Percentiles rank a stretch among this genome's conserved stretches.
Conservation (phyloP, 2,797 vertebrate species). For the Ataeniobius toweri region DNA sequence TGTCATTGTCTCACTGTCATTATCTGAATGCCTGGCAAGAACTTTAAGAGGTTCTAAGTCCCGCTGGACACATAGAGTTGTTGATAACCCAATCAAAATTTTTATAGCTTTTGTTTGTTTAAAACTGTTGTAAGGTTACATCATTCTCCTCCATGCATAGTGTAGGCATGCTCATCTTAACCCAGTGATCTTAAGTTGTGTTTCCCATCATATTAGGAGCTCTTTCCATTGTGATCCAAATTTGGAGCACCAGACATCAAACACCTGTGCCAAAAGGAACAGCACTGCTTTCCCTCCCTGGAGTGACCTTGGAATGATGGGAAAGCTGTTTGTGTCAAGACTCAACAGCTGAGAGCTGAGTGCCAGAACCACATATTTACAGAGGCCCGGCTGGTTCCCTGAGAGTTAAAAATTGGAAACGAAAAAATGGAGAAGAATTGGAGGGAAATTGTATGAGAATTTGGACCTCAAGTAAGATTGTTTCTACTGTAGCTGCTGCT, state of each 20-base stretch:
- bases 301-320: background rate
- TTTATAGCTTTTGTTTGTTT: background rate
- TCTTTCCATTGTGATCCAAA: background rate
- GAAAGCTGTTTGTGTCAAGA: background rate
- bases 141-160: background rate
- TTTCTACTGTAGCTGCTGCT: background rate
- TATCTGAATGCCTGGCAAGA: background rate
- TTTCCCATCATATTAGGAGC: background rate
- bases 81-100: background rate
- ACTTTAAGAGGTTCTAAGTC: background rate
- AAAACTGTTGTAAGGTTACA: too few species aligned
- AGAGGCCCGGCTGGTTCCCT: too few species aligned
- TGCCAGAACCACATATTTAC: background rate
- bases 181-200: background rate
- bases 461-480: background rate
- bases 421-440: background rate
- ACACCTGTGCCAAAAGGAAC: background rate
- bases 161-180: background rate
- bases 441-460: background rate
- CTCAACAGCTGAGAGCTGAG: background rate
- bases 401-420: background rate
- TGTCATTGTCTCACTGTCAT: background rate
- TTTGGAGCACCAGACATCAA: background rate
- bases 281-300: background rate
- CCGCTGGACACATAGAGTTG: too few species aligned